Conservation (phyloP, 2,888 invertebrate genomes). For the Lepas anatifera region DNA sequence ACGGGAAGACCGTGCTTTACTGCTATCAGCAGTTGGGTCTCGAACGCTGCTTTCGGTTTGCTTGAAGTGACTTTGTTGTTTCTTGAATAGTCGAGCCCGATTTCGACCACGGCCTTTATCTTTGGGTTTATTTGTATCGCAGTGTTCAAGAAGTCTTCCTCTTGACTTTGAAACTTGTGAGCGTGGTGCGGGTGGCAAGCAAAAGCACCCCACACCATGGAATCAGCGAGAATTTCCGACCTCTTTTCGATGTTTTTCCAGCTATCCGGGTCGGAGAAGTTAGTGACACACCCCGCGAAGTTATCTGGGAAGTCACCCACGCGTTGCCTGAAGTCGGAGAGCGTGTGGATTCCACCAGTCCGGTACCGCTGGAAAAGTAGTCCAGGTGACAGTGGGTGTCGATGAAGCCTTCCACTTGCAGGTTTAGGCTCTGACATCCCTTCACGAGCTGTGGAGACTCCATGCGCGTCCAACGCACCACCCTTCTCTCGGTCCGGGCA, state of each 20-base stretch:
- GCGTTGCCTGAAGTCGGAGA: no score
- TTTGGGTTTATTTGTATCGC: neutral
- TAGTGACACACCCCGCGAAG: no score
- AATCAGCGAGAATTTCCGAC: neutral
- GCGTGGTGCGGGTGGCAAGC: neutral
- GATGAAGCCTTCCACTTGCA: neutral
- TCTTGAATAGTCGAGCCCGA: neutral
- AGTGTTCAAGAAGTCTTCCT: neutral
- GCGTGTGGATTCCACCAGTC: no score
- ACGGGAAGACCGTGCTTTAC: neutral
- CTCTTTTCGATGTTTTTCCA: no score
- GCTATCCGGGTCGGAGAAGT: no score
- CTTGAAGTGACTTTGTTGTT: neutral
- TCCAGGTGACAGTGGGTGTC: neutral
- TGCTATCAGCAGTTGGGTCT: neutral
- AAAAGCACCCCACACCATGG: neutral
- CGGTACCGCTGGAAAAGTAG: neutral
- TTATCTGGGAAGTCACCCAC: no score
- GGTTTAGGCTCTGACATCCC: no score
- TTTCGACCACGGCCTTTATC: neutral
- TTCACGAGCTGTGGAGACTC: neutral
- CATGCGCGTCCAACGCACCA: neutral
- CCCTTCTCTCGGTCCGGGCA: neutral
- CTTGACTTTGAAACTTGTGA: neutral
- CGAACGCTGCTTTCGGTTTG: neutral